phyloP scores from a whole-genome alignment of 2,113 vertebrate species.

The Epinephelus fuscoguttatus region DNA sequence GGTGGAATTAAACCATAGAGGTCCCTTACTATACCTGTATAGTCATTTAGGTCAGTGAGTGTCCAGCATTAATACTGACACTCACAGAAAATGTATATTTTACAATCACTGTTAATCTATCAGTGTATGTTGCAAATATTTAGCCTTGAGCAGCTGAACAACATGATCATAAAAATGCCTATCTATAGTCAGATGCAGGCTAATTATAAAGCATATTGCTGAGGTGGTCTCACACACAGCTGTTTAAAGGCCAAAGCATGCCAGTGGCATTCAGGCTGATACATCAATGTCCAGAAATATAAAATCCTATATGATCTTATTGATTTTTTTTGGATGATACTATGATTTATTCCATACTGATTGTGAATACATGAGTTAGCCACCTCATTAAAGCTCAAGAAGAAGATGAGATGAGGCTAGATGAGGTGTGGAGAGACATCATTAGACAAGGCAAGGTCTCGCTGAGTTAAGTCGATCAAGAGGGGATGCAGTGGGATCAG shows the following conservation, averaged over 20 bases:
- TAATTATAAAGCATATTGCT: background rate
- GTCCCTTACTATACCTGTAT: background rate
- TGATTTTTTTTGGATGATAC: background rate
- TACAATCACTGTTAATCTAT: background rate
- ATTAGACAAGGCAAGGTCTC: background rate
- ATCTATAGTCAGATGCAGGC: background rate
- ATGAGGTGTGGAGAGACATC: constrained; percentile 5
- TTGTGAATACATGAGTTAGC: background rate
- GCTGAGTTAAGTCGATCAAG: background rate
- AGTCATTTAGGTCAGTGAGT: background rate
- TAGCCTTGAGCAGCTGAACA: background rate
- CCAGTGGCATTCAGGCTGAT: background rate
- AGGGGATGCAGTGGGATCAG: constrained; percentile 6
- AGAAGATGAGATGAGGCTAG: background rate
- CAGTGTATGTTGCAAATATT: background rate
- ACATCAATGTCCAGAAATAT: background rate
- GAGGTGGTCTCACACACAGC: background rate
- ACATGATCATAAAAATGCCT: background rate
- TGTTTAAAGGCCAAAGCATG: background rate
- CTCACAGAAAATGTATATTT: background rate
- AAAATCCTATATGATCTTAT: background rate
- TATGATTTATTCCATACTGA: background rate
- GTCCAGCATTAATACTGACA: background rate
- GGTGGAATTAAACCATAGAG: background rate
- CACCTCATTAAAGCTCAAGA: constrained; percentile 3